Base-by-base conservation (phyloP, 2,797 vertebrate genomes). In the Brachymystax lenok region DNA sequence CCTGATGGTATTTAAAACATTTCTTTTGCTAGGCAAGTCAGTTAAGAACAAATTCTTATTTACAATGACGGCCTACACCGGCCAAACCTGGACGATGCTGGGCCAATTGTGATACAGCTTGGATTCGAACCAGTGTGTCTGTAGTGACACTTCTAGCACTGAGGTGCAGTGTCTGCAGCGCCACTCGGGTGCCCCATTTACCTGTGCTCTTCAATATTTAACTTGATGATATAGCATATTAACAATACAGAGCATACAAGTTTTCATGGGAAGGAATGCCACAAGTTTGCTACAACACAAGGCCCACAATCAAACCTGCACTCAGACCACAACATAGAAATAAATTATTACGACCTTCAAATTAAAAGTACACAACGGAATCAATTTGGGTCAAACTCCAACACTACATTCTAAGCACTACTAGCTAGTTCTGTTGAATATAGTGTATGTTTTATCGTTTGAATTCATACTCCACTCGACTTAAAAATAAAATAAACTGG, bases 331-430 rank as follows among this genome's bases (percentile, higher is more conserved):
- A 77, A 70, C 69, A 78, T 73, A 75, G 69, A 71, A 77, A 35
- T 6, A 76, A 80, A 74, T 33, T 24, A 84, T 79, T 67, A 19
- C n/a, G 17, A 77, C 83, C 77, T 85, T 82, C 77, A 75, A 80
- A 80, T 76, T 76, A 74, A 80, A 80, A 75, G 76, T 69, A 77
- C 74, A 79, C 77, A 74, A 74, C 69, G 75, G 68, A 78, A 74
- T 66, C 69, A 14, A 73, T 80, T 76, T 69, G 63, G 63, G 16
- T 56, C 27, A 50, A 77, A 85, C 76, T 61, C 59, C 76, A 81
- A 79, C 74, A 68, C 64, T 74, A 51, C 73, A 81, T 82, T 80
- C 78, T 85, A 56, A 79, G 61, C 79, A 75, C 56, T 56, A 76
- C 69, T 51, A 76, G 56, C 73, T 50, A 71, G 4, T 10, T 69